Conservation (phyloP, 2,888 invertebrate genomes). For the Reticulitermes lucifugus region DNA sequence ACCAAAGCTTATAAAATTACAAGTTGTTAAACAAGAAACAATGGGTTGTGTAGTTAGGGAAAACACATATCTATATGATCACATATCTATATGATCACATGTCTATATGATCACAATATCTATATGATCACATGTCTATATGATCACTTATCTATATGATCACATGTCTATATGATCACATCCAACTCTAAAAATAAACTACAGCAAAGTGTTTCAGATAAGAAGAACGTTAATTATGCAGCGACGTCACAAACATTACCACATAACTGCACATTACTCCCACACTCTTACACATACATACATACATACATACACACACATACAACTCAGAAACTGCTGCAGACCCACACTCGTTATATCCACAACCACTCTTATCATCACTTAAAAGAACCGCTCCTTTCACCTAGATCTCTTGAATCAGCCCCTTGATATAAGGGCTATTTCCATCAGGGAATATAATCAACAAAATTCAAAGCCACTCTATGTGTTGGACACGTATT, state of each 20-base stretch:
- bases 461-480: conserved; percentile 6
- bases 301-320: too few relatives aligned
- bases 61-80: not conserved
- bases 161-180: not conserved
- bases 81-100: too few relatives aligned
- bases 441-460: conserved; percentile 1
- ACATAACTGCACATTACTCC: not conserved
- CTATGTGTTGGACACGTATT: not conserved
- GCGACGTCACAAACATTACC: not conserved
- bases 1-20: conserved; percentile 10
- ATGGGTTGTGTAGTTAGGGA: not conserved
- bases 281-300: not conserved
- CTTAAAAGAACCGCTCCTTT: not conserved
- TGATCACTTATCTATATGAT: too few relatives aligned
- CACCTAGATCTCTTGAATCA: not conserved
- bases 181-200: not conserved
- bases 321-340: too few relatives aligned
- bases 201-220: conserved; percentile 9
- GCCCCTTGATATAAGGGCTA: not conserved
- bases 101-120: too few relatives aligned
- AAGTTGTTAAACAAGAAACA: not conserved
- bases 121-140: too few relatives aligned
- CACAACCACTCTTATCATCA: not conserved
- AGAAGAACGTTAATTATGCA: conserved; percentile 20
- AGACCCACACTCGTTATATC: not conserved